Base-by-base conservation (phyloP, 2,797 vertebrate genomes). In the Euphonia xanthogaster region DNA sequence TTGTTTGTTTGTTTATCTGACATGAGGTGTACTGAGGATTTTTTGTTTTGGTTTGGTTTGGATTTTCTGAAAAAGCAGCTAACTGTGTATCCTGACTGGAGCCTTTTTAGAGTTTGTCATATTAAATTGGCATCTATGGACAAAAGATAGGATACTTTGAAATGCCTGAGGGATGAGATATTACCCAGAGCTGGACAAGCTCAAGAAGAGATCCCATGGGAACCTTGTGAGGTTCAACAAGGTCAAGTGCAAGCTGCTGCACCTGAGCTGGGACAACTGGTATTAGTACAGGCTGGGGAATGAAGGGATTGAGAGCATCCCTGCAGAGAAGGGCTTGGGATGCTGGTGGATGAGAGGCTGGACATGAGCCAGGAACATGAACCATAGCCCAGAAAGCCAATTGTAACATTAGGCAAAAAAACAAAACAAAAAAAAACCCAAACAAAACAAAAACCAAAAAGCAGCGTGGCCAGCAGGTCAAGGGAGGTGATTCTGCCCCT, bases 371-470 rank as follows among this genome's bases (percentile, higher is more conserved):
- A 24, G 12, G 35, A 63, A 8, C 3, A 10, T 6, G 12, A 22
- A 27, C 6, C 0, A 0, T 14, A 40, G 33, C 50, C 23, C 6
- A 86, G 31, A 44, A 44, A n/a, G 10, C 19, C 42, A 48, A 14
- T 7, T 44, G 10, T 20, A 51, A n/a, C 19, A 50, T 27, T n/a
- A n/a, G n/a, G n/a, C n/a, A n/a, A n/a, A 37, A 10, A 37, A 37
- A 37, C 37, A 37, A 37, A 37, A 4, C 24, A 48, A 48, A 25
- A 12, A 37, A 40, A 28, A 33, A 25, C 3, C 7, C 42, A 23
- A 45, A 37, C 24, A 33, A 42, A 23, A 1, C 5, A 48, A 48
- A 37, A 37, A 37, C 37, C 37, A 28, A 53, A 65, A 35, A 31
- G 2, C 55, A 68, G 23, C 3, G 2, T 50, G 35, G 12, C 9